These are phyloP conservation scores for Zelostemma sp. DNA, from an alignment of 1,140 invertebrate genomes.

Conservation along the genomic window DNA sequence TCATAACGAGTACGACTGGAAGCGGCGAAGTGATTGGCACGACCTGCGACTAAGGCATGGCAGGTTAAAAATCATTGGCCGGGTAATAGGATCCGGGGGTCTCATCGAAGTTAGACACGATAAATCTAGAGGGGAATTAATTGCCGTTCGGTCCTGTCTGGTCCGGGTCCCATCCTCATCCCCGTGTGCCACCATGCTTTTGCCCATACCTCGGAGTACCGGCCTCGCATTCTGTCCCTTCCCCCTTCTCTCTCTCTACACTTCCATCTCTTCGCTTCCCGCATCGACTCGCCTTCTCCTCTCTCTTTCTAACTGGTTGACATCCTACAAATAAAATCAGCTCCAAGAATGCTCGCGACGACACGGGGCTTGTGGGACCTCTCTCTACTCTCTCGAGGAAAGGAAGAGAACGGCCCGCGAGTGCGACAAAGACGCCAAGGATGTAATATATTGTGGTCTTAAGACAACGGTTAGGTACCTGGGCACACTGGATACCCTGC, in stretches of 20 bases:
- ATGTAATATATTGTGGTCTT: constrained; percentile 43
- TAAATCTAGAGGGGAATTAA: constrained; percentile 67
- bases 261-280: constrained; percentile 17
- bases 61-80: constrained; percentile 39
- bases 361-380: constrained; percentile 54
- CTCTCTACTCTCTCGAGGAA: constrained; percentile 13
- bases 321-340: constrained; percentile 69
- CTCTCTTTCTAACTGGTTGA: constrained; percentile 51
- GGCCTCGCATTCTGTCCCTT: constrained; percentile 29
- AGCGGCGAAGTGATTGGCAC: constrained; percentile 41
- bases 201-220: constrained; percentile 21
- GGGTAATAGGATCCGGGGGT: constrained; percentile 48
- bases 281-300: background rate
- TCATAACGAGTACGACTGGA: constrained; percentile 17
- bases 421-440: constrained; percentile 21
- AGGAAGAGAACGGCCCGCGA: constrained; percentile 9
- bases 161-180: constrained; percentile 36
- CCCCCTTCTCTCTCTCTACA: constrained; percentile 5
- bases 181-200: constrained; percentile 9
- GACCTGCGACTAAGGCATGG: constrained; percentile 28
- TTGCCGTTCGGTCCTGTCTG: constrained; percentile 55
- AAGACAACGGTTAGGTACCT: constrained; percentile 40
- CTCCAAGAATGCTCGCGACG: constrained; percentile 65
- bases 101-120: constrained; percentile 57
- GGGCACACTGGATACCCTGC: constrained; percentile 1